Percentiles rank a stretch among this genome's conserved stretches.
These are phyloP conservation scores for Psettodes erumei DNA, from an alignment of 2,113 vertebrate genomes.

Conservation along the genomic window DNA sequence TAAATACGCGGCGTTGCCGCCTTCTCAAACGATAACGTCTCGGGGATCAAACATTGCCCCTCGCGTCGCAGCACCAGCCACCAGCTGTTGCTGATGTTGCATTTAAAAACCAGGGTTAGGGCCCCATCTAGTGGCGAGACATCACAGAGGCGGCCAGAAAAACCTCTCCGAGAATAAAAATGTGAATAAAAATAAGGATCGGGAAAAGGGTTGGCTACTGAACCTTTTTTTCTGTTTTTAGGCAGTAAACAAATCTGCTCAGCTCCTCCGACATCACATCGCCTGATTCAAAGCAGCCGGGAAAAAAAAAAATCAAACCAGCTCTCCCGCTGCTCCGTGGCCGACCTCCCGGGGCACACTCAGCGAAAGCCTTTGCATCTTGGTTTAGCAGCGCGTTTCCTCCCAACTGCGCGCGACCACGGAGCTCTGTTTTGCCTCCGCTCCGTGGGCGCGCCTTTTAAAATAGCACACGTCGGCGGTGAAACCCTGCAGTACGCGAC, in stretches of 20 bases:
- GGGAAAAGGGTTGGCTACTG: background rate
- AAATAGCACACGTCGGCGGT: background rate
- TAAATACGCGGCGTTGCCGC: slow-evolving; percentile 41
- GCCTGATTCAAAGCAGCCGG: background rate
- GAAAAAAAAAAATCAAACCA: slow-evolving; percentile 13
- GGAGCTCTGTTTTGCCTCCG: background rate
- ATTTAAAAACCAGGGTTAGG: slow-evolving; percentile 46
- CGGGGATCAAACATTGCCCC: slow-evolving; percentile 20
- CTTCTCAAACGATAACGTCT: slow-evolving; percentile 37
- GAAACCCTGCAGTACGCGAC: background rate
- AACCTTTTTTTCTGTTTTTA: background rate
- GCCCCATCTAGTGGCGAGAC: slow-evolving; percentile 64
- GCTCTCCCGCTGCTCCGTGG: background rate
- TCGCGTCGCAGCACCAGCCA: slow-evolving; percentile 21
- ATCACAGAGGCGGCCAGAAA: background rate
- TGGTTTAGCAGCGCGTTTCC: slow-evolving; percentile 2
- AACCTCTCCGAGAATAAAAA: background rate
- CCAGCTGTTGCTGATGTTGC: slow-evolving; percentile 59
- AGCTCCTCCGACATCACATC: background rate
- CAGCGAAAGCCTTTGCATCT: slow-evolving; percentile 4
- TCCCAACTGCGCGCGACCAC: background rate
- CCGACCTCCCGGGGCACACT: background rate
- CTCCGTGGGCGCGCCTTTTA: background rate
- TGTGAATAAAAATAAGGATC: background rate
- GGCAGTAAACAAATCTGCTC: background rate